Conservation (phyloP, 2,797 vertebrate genomes). For the Clarias fuscus region DNA sequence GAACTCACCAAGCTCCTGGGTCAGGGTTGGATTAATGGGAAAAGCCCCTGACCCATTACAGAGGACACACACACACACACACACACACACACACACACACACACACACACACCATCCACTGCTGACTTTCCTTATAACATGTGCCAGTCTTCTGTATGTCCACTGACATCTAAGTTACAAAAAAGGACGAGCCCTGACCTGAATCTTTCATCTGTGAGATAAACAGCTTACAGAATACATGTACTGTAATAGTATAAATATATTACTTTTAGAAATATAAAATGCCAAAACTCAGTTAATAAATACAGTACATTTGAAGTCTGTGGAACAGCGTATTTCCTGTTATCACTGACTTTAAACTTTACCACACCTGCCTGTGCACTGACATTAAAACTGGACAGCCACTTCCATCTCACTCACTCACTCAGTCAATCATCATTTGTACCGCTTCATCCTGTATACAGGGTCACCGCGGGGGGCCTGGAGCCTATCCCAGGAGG, state of each 20-base stretch:
- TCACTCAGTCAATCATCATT: too few relatives aligned
- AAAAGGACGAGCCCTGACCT: slow-evolving; percentile 11
- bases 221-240: not conserved
- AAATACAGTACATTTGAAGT: not conserved
- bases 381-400: not conserved
- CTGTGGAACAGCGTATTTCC: not conserved
- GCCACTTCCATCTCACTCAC: too few relatives aligned
- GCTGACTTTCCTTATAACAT: not conserved
- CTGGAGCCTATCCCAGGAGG: too few relatives aligned
- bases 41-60: slow-evolving; percentile 63
- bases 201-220: not conserved
- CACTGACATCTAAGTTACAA: not conserved
- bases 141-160: slow-evolving; percentile 2
- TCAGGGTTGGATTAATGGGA: slow-evolving; percentile 63
- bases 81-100: slow-evolving; percentile 20
- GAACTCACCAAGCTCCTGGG: slow-evolving; percentile 59
- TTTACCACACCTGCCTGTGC: not conserved
- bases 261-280: too few relatives aligned
- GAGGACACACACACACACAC: slow-evolving; percentile 25
- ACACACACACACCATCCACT: not conserved
- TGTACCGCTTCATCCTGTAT: too few relatives aligned
- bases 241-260: too few relatives aligned
- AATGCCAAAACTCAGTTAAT: not conserved
- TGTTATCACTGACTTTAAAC: not conserved
- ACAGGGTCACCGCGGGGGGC: too few relatives aligned